Base-by-base conservation (phyloP, 1,140 invertebrate species). In the Cotesia chilonis region DNA sequence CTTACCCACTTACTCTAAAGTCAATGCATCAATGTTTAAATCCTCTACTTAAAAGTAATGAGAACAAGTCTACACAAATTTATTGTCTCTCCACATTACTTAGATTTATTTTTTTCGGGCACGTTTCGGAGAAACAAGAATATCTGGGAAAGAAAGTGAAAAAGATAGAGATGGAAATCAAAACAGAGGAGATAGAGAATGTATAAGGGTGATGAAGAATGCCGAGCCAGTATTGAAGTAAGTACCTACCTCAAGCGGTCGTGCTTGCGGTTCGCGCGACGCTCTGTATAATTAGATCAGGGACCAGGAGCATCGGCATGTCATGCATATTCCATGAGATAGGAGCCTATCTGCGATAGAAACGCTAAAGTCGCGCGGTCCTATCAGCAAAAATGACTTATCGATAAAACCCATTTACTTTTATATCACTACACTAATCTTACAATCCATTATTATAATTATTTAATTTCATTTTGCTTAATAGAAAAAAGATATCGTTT, bases 231-330 rank as follows among this genome's bases (percentile, higher is more conserved):
- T 61, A 60, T 60, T 61, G 7, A 14, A 68, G 51, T 51, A 41
- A 12, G 35, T 66, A 47, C 51, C 41, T 68, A 47, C 51, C 41
- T 68, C 14, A 55, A 68, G 66, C 66, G 66, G 66, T 68, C 66
- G 60, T 71, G 70, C 47, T 71, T 57, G 51, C 65, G 75, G 73
- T 77, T 81, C 78, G 76, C 81, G 79, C 76, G 80, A 77, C 83
- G 80, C 78, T 47, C 41, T 78, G 80, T 83, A 83, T 84, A 83
- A 84, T 83, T 84, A 83, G 81, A 84, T 84, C 81, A 81, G 77
- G 77, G 83, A 82, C 80, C 79, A 77, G 78, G 73, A 74, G 78
- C 78, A 83, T 83, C 83, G 83, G 78, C 81, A 83, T 84, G 78
- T 82, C 83, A 84, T 84, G 78, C 81, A 84, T 84, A 84, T 84